Base-by-base conservation (phyloP, 2,113 vertebrate genomes). In the Chascanopsetta lugubris region DNA sequence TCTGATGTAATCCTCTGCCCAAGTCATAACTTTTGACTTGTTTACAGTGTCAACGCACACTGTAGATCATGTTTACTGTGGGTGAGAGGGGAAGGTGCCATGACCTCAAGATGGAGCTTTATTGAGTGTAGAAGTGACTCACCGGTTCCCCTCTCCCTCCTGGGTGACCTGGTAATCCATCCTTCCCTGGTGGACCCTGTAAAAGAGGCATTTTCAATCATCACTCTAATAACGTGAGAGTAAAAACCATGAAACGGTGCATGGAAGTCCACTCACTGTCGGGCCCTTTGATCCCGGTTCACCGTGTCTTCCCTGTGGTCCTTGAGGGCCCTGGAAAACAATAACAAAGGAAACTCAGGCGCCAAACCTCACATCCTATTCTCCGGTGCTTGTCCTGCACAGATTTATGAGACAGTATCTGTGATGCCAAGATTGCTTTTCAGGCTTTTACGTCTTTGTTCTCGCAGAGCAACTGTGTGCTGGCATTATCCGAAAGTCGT, bases 121-220 rank as follows among this genome's bases (percentile, higher is more conserved):
- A 53, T 40, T 40, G 38, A 15, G 38, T 32, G 47, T 12, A 27
- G 51, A 56, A 25, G 10, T 56, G 32, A 91, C 92, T 92, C 71
- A 97, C 96, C 62, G 94, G 85, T 53, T 97, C 95, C 18, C 95
- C 96, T 50, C 96, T 93, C 83, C 95, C 94, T 13, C 96, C 96
- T 2, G 94, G 95, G 82, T 97, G 96, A 47, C 96, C 96, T 0
- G 92, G 93, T 67, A 93, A 34, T 17, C 95, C 96, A 0, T 97
- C 95, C 81, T 98, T 97, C 50, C 96, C 96, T 0, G 92, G 54
- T 1, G 90, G 91, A 17, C 95, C 95, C 95, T 97, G 65, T 50
- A 72, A 67, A 27, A 3, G 3, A 32, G 47, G 11, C 2, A 38
- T 81, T 72, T 66, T 48, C 11, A 69, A 46, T 42, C 17, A 40